Percentiles rank a stretch among this genome's conserved stretches.
Conservation (phyloP, 2,888 invertebrate genomes). For the Scaptomyza flava region DNA sequence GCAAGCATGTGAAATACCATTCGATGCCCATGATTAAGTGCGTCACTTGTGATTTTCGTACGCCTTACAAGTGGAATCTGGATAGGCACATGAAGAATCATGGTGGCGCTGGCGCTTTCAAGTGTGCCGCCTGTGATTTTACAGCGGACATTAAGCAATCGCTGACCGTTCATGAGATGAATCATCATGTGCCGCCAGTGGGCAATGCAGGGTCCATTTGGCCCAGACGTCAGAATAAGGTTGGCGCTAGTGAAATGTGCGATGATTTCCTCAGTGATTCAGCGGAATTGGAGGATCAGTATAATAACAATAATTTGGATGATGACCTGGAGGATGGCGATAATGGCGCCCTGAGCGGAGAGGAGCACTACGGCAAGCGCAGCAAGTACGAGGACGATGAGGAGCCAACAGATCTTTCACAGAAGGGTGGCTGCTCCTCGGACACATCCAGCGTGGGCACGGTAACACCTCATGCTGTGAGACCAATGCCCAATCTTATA, state of each 20-base stretch:
- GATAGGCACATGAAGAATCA: slow-evolving; percentile 97
- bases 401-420: slow-evolving; percentile 84
- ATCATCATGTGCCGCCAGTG: slow-evolving; percentile 93
- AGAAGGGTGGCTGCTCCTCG: slow-evolving; percentile 83
- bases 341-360: slow-evolving; percentile 57
- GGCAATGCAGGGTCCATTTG: slow-evolving; percentile 87
- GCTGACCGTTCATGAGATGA: slow-evolving; percentile 95
- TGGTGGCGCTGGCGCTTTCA: slow-evolving; percentile 92
- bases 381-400: slow-evolving; percentile 82
- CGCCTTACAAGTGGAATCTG: slow-evolving; percentile 96
- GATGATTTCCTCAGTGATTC: slow-evolving; percentile 83
- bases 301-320: slow-evolving; percentile 83
- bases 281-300: slow-evolving; percentile 82
- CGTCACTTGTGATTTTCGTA: slow-evolving; percentile 95
- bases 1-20: slow-evolving; percentile 96
- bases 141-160: slow-evolving; percentile 96
- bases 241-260: slow-evolving; percentile 87
- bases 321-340: slow-evolving; percentile 79
- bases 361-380: slow-evolving; percentile 76
- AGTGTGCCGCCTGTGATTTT: slow-evolving; percentile 94
- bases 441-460: slow-evolving; percentile 82
- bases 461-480: slow-evolving; percentile 79
- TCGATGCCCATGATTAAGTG: slow-evolving; percentile 98
- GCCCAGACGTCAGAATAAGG: slow-evolving; percentile 89
- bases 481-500: slow-evolving; percentile 91